Percentiles rank a stretch among this genome's conserved stretches.
phyloP scores from a whole-genome alignment of 2,797 vertebrate genomes.

The Enteromius argenteus region DNA sequence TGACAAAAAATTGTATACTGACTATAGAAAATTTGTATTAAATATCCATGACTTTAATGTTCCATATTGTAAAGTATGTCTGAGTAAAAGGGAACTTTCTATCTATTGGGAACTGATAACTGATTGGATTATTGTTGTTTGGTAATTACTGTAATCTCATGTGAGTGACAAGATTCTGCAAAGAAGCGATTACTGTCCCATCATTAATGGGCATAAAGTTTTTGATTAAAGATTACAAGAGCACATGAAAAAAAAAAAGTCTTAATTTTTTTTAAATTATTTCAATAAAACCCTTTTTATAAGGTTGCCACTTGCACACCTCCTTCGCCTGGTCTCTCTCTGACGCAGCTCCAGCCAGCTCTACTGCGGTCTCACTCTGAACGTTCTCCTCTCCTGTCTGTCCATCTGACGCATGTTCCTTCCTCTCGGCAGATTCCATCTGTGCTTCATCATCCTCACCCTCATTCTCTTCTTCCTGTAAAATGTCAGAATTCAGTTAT shows the following conservation, averaged over 20 bases:
- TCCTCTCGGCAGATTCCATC: constrained; percentile 82
- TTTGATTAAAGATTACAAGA: not conserved
- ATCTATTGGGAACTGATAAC: not conserved
- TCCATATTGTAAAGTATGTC: not conserved
- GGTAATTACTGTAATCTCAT: not conserved
- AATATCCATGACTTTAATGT: not conserved
- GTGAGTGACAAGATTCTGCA: not conserved
- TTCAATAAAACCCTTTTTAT: not conserved
- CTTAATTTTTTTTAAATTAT: not conserved
- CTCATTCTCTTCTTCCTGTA: constrained; percentile 74
- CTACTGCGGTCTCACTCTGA: constrained; percentile 89
- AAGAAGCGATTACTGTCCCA: not conserved
- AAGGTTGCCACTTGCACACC: constrained; percentile 72
- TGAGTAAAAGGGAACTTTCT: not conserved
- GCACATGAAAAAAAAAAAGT: not conserved
- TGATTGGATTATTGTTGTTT: not conserved
- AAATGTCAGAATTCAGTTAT: not conserved
- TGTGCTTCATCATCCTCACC: constrained; percentile 73
- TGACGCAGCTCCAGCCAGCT: constrained; percentile 89
- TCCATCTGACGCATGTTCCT: constrained; percentile 84
- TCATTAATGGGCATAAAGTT: not conserved
- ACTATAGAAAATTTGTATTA: not conserved
- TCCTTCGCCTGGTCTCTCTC: constrained; percentile 91
- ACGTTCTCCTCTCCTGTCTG: constrained; percentile 89
- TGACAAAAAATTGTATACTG: not conserved